Percentiles rank a stretch among this genome's conserved stretches.
phyloP scores from a whole-genome alignment of 2,113 vertebrate species.

The Macquaria ambigua region DNA sequence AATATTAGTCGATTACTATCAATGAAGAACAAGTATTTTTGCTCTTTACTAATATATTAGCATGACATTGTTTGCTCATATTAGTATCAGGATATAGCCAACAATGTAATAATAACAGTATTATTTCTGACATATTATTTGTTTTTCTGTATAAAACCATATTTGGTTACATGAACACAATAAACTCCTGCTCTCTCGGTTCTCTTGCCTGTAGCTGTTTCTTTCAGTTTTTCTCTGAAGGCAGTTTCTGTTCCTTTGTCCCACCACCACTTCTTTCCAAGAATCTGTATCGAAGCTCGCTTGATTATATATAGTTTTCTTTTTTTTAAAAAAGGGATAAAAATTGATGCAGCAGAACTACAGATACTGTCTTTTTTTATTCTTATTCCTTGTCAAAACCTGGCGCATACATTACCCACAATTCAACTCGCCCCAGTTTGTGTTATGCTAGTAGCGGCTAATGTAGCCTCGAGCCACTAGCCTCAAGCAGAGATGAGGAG shows the following conservation, averaged over 20 bases:
- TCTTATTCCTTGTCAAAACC: too few species aligned
- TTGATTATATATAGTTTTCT: too few species aligned
- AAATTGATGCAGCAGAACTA: neutral
- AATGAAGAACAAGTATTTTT: neutral
- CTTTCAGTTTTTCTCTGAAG: neutral
- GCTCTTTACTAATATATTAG: neutral
- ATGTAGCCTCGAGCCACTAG: too few species aligned
- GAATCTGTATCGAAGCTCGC: neutral
- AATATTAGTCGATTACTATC: neutral
- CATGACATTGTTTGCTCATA: neutral
- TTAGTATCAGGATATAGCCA: neutral
- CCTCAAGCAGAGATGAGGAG: neutral
- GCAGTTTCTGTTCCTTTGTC: neutral
- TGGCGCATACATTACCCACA: neutral
- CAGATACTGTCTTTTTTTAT: too few species aligned
- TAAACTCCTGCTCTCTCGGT: neutral
- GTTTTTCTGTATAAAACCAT: neutral
- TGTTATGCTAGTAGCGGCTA: neutral
- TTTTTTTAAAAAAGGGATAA: neutral
- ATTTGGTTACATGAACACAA: neutral
- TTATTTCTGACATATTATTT: neutral
- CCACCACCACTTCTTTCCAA: neutral
- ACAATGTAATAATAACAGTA: neutral
- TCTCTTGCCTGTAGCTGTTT: neutral
- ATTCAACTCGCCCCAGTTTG: neutral